Conservation (phyloP, 30 jellyfish, hydroid and myxozoan species). For the Cassiopea andromeda region DNA sequence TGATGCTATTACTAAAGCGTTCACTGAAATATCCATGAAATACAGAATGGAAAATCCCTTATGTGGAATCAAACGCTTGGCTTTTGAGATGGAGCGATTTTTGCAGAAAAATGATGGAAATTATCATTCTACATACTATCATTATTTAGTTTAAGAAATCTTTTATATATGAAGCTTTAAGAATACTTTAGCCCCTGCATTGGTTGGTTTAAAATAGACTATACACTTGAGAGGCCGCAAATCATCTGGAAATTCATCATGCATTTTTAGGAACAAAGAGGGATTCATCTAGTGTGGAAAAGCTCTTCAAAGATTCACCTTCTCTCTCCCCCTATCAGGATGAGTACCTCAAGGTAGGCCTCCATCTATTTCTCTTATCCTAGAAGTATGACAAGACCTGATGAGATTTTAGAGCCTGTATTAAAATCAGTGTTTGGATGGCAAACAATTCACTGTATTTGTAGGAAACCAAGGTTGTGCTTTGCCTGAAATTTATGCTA, state of each 20-base stretch:
- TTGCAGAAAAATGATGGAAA: neutral
- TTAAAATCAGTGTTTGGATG: too few relatives aligned
- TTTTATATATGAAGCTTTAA: neutral
- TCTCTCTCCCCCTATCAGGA: neutral
- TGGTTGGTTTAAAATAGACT: neutral
- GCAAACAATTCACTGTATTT: too few relatives aligned
- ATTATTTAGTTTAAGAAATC: too few relatives aligned
- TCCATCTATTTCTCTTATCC: neutral
- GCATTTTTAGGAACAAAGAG: neutral
- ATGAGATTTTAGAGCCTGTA: neutral
- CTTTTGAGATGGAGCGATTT: neutral
- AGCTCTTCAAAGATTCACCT: slow-evolving; percentile 3
- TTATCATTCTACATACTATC: neutral
- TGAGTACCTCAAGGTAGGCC: neutral
- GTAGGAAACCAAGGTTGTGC: too few relatives aligned
- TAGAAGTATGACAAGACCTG: neutral
- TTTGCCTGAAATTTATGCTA: too few relatives aligned
- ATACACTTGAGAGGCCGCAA: neutral
- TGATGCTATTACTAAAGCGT: too few relatives aligned
- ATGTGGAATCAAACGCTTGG: too few relatives aligned
- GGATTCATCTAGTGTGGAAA: neutral
- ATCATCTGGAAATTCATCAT: too few relatives aligned
- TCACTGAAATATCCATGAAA: too few relatives aligned
- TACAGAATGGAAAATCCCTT: too few relatives aligned
- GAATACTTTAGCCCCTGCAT: neutral